phyloP scores from a whole-genome alignment of 2,888 invertebrate species.

The Melieria picta region DNA sequence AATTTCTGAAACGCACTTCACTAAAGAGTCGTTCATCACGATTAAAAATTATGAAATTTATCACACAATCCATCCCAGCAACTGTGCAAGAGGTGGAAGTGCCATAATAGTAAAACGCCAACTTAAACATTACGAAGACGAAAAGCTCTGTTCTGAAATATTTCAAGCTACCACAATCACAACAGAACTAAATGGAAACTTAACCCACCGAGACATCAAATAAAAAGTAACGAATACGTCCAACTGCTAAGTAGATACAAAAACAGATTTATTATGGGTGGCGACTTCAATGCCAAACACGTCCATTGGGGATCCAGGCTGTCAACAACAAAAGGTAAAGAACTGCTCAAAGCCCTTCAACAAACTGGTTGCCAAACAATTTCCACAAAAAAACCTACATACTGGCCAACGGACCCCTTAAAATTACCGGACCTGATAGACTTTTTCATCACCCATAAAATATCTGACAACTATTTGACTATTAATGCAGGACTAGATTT shows the following conservation, averaged over 20 bases:
- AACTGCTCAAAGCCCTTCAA: background rate
- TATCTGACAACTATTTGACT: background rate
- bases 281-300: too few species aligned
- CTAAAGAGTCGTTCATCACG: background rate
- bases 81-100: background rate
- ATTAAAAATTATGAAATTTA: background rate
- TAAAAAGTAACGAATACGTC: too few species aligned
- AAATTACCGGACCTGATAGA: constrained; percentile 17
- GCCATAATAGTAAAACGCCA: background rate
- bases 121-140: background rate
- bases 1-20: background rate
- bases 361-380: background rate
- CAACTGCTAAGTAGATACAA: too few species aligned
- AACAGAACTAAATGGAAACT: background rate
- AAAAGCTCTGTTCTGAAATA: background rate
- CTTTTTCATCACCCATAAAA: constrained; percentile 1
- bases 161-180: background rate
- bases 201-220: background rate
- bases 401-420: constrained; percentile 12
- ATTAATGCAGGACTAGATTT: background rate
- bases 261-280: too few species aligned
- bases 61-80: background rate
- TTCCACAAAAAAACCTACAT: constrained; percentile 1
- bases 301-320: background rate
- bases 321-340: background rate